Evolutionary conservation across 1,140 invertebrate species (phyloP), one percentile per base, ranked within the genome.

Genomic region (Chrysopa pallens): DNA sequence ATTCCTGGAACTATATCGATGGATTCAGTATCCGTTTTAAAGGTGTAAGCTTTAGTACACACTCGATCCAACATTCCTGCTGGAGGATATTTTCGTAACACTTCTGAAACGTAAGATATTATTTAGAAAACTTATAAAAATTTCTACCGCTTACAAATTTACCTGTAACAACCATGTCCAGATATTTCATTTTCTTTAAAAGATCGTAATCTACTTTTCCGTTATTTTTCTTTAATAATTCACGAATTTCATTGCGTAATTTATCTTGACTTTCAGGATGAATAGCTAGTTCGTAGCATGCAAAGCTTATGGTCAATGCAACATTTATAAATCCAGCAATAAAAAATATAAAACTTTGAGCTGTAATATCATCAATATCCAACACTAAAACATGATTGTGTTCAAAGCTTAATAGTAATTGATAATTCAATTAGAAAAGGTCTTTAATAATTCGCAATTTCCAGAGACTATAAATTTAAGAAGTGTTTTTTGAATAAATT

Each of bases 71-170:
- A 46, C 44, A 60, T 63, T 0, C 60, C 53, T 15, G 61, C 64
- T 4, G 68, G 56, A 29, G 70, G 65, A 54, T 73, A 67, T 52
- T 70, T 64, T 35, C 73, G 56, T 6, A 75, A 46, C 0, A 64
- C 62, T 59, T 76, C 73, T 65, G 58, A 46, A 52, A 51, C 46
- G 6, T 33, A 33, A 33, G 4, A 11, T 33, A 12, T 33, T 33
- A 11, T 33, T 33, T 33, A 33, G 8, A 33, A 11, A 33, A 2
- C 31, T 33, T 33, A 4, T 33, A 4, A 37, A 7, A 36, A 35
- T 12, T 33, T 17, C n/a, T 38, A 4, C 6, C 6, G 48, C 55
- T 13, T 9, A 6, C 3, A 33, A 15, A n/a, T 13, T 11, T 43
- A 46, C 46, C 48, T 17, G 48, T 44, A 29, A 51, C 36, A 23